Evolutionary conservation across 2,113 vertebrate species (phyloP).

Genomic region (Pantherophis guttatus): DNA sequence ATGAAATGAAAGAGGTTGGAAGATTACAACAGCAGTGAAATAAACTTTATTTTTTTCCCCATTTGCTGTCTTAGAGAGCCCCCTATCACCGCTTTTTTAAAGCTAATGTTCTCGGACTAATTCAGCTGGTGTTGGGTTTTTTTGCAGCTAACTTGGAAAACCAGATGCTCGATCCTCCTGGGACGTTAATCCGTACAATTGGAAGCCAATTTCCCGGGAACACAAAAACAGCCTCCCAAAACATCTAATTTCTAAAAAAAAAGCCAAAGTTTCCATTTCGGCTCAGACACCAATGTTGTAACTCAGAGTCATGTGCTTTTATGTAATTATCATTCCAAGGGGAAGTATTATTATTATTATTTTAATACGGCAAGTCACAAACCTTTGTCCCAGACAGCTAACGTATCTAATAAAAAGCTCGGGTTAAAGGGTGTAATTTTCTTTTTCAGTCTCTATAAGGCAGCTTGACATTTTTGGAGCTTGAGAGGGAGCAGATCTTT

Average conservation of each 20-base stretch:
- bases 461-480: rapidly evolving
- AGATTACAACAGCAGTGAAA: slow-evolving; percentile 21
- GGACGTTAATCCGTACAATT: neutral
- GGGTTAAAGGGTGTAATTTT: neutral
- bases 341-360: neutral
- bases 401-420: neutral
- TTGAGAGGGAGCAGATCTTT: neutral
- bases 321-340: neutral
- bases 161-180: neutral
- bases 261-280: neutral
- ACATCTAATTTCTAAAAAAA: neutral
- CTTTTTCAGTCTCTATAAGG: neutral
- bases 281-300: slow-evolving; percentile 5
- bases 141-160: neutral
- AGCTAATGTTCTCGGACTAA: slow-evolving; percentile 26
- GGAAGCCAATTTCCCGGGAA: neutral
- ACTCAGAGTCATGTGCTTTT: neutral
- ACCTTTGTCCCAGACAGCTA: neutral
- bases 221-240: neutral
- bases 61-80: slow-evolving; percentile 58
- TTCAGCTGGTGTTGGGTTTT: slow-evolving; percentile 1
- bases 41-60: neutral
- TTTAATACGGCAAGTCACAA: neutral
- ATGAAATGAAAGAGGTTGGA: slow-evolving; percentile 15
- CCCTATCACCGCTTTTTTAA: slow-evolving; percentile 44